Conservation (phyloP, 1,140 invertebrate species). For the Rhizoglyphus robini region DNA sequence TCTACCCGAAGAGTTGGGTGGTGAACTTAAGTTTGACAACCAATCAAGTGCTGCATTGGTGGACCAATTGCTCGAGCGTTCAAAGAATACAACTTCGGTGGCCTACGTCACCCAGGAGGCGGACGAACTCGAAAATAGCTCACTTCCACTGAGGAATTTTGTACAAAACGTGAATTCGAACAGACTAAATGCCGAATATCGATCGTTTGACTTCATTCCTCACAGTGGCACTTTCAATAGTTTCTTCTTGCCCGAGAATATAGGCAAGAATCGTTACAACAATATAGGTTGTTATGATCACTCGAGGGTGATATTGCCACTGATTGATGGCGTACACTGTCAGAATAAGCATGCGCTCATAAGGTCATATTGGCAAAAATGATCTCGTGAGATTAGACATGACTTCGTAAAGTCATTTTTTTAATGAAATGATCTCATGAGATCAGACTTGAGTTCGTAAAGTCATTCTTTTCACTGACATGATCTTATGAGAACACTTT, state of each 20-base stretch:
- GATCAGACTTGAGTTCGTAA: too few species aligned
- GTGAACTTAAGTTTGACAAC: slow-evolving; percentile 56
- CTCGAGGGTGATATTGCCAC: slow-evolving; percentile 66
- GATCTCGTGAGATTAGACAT: too few species aligned
- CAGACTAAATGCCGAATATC: slow-evolving; percentile 58
- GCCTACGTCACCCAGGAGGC: slow-evolving; percentile 57
- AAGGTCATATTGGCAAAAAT: too few species aligned
- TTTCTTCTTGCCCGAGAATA: slow-evolving; percentile 59
- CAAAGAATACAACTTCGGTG: slow-evolving; percentile 48
- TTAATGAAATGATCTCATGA: too few species aligned
- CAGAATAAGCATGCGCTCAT: too few species aligned
- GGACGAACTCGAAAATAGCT: too few species aligned
- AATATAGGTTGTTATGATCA: slow-evolving; percentile 94
- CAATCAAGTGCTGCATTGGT: background rate
- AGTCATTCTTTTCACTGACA: too few species aligned
- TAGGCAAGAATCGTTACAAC: slow-evolving; percentile 81
- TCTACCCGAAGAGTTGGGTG: slow-evolving; percentile 70
- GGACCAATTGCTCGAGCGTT: background rate
- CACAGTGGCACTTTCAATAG: slow-evolving; percentile 19
- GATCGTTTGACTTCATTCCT: slow-evolving; percentile 50
- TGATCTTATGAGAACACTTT: too few species aligned
- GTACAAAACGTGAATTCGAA: too few species aligned
- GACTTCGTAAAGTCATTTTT: too few species aligned
- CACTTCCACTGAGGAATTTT: too few species aligned
- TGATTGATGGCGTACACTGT: slow-evolving; percentile 49